phyloP scores from a whole-genome alignment of 2,888 invertebrate species.

The Heliconius ethilla region DNA sequence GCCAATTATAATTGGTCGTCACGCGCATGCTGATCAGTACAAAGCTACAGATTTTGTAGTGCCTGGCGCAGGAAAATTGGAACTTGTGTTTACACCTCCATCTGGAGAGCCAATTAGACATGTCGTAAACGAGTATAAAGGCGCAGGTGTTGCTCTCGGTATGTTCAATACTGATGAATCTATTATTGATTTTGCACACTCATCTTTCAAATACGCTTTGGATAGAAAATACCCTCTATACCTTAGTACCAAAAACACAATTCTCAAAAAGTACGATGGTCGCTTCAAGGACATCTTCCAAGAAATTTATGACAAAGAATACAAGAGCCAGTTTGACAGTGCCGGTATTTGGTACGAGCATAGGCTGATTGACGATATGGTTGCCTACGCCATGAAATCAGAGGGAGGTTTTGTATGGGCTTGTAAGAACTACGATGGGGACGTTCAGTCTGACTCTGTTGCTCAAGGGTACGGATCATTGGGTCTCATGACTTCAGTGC shows the following conservation, averaged over 20 bases:
- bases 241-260: slow-evolving; percentile 98
- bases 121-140: slow-evolving; percentile 92
- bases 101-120: slow-evolving; percentile 85
- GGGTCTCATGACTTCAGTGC: slow-evolving; percentile 98
- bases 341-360: slow-evolving; percentile 98
- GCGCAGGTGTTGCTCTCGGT: slow-evolving; percentile 94
- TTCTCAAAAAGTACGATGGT: slow-evolving; percentile 97
- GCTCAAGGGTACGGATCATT: slow-evolving; percentile 98
- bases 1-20: slow-evolving; percentile 98
- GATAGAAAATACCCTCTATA: slow-evolving; percentile 93
- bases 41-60: slow-evolving; percentile 98
- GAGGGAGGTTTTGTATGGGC: slow-evolving; percentile 99
- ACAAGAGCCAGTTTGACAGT: slow-evolving; percentile 91
- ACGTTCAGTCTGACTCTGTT: slow-evolving; percentile 98
- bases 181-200: slow-evolving; percentile 96
- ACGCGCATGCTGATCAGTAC: slow-evolving; percentile 98
- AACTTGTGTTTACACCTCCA: slow-evolving; percentile 89
- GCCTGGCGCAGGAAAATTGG: slow-evolving; percentile 93
- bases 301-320: slow-evolving; percentile 94
- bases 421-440: slow-evolving; percentile 99
- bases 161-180: slow-evolving; percentile 99
- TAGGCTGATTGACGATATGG: slow-evolving; percentile 99
- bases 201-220: slow-evolving; percentile 95
- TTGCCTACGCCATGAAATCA: slow-evolving; percentile 98
- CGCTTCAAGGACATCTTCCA: slow-evolving; percentile 98